phyloP scores from a whole-genome alignment of 2,888 invertebrate genomes.

The Drosophila phalerata region DNA sequence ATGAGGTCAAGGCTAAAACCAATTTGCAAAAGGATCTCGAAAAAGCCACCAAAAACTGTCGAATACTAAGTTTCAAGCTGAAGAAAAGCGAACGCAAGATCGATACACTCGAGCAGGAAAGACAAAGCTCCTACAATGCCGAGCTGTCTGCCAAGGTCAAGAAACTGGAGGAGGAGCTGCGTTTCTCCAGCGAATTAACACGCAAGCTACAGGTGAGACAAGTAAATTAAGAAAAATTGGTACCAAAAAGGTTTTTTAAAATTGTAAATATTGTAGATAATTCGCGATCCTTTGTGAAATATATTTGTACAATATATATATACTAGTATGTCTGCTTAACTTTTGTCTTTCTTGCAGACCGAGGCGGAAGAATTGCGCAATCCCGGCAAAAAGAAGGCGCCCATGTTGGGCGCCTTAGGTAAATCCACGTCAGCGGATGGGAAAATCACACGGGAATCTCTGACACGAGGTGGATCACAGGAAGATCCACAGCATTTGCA shows the following conservation, averaged over 20 bases:
- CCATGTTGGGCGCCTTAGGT: conserved; percentile 87
- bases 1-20: conserved; percentile 98
- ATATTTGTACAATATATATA: no score
- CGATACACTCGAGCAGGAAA: conserved; percentile 95
- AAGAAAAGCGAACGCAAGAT: conserved; percentile 97
- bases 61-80: conserved; percentile 98
- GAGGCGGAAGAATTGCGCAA: conserved; percentile 84
- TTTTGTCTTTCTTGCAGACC: conserved; percentile 53
- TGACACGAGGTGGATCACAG: conserved; percentile 92
- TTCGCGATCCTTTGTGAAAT: no score
- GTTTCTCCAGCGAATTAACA: conserved; percentile 91
- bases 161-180: conserved; percentile 94
- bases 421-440: conserved; percentile 88
- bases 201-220: conserved; percentile 88
- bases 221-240: no score
- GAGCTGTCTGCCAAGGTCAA: conserved; percentile 90
- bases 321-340: background rate
- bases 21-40: conserved; percentile 97
- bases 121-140: conserved; percentile 88
- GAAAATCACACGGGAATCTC: conserved; percentile 90
- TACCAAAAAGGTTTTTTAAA: no score
- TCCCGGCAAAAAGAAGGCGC: conserved; percentile 87
- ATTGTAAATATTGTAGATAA: no score
- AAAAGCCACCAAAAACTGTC: conserved; percentile 98
- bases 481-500: conserved; percentile 93